Conservation (phyloP, 1,140 invertebrate genomes). For the Brachionus plicatilis region DNA sequence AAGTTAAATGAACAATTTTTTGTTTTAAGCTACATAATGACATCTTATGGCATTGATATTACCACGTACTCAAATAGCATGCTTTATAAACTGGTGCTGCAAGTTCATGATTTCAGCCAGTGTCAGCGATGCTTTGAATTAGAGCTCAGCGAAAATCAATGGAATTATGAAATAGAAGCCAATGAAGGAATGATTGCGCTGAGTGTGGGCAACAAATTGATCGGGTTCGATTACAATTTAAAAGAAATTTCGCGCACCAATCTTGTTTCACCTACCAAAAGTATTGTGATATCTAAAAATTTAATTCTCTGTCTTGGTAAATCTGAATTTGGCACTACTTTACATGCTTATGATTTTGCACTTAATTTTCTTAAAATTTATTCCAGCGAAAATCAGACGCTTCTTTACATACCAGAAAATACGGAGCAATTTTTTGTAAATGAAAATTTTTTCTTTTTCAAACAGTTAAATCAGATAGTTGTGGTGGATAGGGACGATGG, state of each 20-base stretch:
- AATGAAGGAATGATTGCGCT: background rate
- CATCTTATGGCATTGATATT: background rate
- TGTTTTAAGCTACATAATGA: background rate
- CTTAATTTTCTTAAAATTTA: background rate
- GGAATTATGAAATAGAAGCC: background rate
- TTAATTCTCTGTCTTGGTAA: background rate
- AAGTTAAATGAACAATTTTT: conserved; percentile 1
- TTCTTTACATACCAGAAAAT: background rate
- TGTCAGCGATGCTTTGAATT: background rate
- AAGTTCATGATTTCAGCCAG: background rate
- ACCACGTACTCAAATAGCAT: background rate
- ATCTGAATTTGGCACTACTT: background rate
- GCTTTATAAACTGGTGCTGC: background rate
- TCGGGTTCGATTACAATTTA: background rate
- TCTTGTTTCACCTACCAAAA: background rate
- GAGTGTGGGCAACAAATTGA: background rate
- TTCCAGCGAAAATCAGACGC: background rate
- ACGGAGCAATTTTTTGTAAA: background rate
- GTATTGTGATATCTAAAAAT: background rate
- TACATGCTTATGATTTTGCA: background rate
- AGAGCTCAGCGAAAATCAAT: background rate
- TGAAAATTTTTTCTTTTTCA: background rate
- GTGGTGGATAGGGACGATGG: background rate
- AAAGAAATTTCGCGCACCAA: background rate
- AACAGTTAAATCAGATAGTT: background rate